Evolutionary conservation across 1,140 invertebrate species (phyloP), one percentile per base, ranked within the genome.

Genomic region (Atopsyche davidsoni): DNA sequence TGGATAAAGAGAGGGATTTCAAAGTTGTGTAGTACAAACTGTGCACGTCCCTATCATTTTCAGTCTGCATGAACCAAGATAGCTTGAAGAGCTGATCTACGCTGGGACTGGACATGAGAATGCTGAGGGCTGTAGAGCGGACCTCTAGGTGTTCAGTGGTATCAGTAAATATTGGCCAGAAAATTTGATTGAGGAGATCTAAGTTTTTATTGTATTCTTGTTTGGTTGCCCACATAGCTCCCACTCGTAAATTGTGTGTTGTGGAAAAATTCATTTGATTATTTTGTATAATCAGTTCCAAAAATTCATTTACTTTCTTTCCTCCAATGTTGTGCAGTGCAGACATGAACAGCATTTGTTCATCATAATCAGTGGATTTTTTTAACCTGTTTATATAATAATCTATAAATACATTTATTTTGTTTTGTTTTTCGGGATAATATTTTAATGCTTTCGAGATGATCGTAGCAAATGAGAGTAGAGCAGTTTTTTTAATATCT

Each of bases 111-210:
- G 61, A 45, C 50, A 75, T 68, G 3, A 75, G 28, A n/a, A 68
- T 46, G 2, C 62, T 60, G 22, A 69, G 69, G 19, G 73, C 68
- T 14, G 54, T 49, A 2, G 66, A 60, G 41, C 72, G 62, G 4
- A 73, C 9, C 16, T 64, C 46, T 4, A 67, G 34, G 3, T 63
- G 55, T 40, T 66, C 54, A 3, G 36, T 63, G 9, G 47, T 40
- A 28, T 75, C 58, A 1, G 59, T 51, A 21, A 75, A 56, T 13
- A 73, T 58, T 4, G 70, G 71, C 73, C 70, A 73, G 13, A 67
- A 63, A 10, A 70, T 41, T 16, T 67, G 56, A 19, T 65, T 61
- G 1, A 61, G 46, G 4, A 50, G 50, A 17, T 65, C 52, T 18
- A 55, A 44, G 48, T 66, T 51, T 6, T 60, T 32, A 3, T 36